A percentile compares a stretch with the other conserved stretches of the same genome.
Evolutionary conservation across 2,113 vertebrate genomes (phyloP).

Genomic region (Chitala chitala): DNA sequence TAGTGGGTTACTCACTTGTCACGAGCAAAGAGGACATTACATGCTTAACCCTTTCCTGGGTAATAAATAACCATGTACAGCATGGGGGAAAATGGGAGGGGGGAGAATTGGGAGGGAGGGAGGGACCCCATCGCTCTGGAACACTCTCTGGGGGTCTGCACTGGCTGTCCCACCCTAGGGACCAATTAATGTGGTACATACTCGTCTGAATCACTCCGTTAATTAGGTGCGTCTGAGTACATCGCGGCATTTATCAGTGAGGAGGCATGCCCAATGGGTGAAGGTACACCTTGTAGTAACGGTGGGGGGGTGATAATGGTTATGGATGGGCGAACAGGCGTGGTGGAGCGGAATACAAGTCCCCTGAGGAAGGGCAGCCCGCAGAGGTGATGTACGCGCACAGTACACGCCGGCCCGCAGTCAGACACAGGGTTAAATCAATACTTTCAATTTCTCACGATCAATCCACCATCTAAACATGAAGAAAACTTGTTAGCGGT

Average conservation of each 20-base stretch:
- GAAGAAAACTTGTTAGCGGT: slow-evolving; percentile 89
- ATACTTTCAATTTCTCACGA: slow-evolving; percentile 99
- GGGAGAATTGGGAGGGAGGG: slow-evolving; percentile 50
- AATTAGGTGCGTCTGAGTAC: slow-evolving; percentile 95
- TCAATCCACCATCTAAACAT: slow-evolving; percentile 90
- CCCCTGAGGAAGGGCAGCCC: slow-evolving; percentile 86
- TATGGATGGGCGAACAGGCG: slow-evolving; percentile 82
- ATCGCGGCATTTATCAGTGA: slow-evolving; percentile 95
- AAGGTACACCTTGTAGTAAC: slow-evolving; percentile 82
- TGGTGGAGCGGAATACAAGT: slow-evolving; percentile 89
- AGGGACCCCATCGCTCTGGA: slow-evolving; percentile 81
- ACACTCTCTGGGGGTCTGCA: slow-evolving; percentile 39
- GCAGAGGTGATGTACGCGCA: slow-evolving; percentile 81
- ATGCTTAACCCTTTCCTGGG: neutral
- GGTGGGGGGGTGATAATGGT: slow-evolving; percentile 79
- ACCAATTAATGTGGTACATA: slow-evolving; percentile 90
- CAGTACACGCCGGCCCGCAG: slow-evolving; percentile 79
- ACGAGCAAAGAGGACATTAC: slow-evolving; percentile 59
- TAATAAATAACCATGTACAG: slow-evolving; percentile 47
- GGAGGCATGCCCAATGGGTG: slow-evolving; percentile 80
- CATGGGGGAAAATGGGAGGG: slow-evolving; percentile 2
- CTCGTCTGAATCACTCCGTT: slow-evolving; percentile 94
- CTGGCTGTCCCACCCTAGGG: slow-evolving; percentile 79
- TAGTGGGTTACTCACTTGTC: slow-evolving; percentile 61
- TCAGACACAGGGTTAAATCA: slow-evolving; percentile 94